Evolutionary conservation across 2,888 invertebrate genomes (phyloP), one percentile per base, ranked within the genome.

Genomic region (Latrodectus hesperus): DNA sequence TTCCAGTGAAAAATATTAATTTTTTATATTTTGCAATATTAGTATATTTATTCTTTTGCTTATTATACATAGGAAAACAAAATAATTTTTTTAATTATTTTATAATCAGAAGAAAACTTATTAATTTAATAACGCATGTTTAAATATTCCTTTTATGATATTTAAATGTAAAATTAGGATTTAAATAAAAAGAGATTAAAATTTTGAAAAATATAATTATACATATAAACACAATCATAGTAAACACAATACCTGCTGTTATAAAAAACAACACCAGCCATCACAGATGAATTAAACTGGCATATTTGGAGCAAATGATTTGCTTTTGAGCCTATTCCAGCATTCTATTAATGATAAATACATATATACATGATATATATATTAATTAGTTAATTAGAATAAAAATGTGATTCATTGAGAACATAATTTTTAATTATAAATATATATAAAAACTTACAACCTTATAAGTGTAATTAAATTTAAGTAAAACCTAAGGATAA

Each of bases 301-400:
- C 96, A 97, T 90, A 95, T 95, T 91, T 97, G 96, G 89, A 98
- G 93, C 85, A 97, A 94, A 92, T 97, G 96, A 93, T 96, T 95
- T 1, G 97, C 95, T 93, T 97, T 96, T 92, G 70, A 14, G 12
- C 74, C 74, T 3, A 79, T 51, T n/a, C 67, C 70, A n/a, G 65
- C 53, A 55, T 64, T 64, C 85, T 85, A 16, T 12, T 55, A 55
- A n/a, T 49, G 22, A 17, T n/a, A 38, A 38, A 38, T 38, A 4
- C 38, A 38, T 38, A 38, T 38, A 38, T 6, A 38, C 38, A 38
- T 6, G 22, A 38, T 6, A 38, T 38, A 38, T 38, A 38, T 6
- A 38, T 4, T 22, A 22, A 22, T 22, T 22, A 22, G 22, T 4
- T 22, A 22, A 22, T 22, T 22, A 22, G 22, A 22, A 22, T 22